Evolutionary conservation across 92 coral and sea anemone species (phyloP).

Genomic region (Palythoa caribaeorum): DNA sequence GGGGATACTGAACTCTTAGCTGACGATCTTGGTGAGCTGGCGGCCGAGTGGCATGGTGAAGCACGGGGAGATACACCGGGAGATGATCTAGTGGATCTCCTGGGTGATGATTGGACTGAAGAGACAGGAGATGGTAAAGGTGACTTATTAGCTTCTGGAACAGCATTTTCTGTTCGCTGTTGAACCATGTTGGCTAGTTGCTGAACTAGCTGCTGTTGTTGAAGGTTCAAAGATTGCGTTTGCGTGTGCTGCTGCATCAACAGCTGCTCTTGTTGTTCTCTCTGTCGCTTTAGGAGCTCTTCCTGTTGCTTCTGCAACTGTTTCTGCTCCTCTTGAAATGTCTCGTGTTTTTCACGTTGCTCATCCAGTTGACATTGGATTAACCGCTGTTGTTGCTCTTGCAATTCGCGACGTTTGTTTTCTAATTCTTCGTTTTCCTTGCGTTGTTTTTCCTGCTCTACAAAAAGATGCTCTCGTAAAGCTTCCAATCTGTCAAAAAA

Average conservation of each 20-base stretch:
- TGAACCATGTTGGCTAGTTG: conserved; percentile 78
- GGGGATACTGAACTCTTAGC: conserved; percentile 54
- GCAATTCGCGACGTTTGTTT: conserved; percentile 68
- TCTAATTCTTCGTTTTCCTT: conserved; percentile 73
- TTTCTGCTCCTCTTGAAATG: conserved; percentile 88
- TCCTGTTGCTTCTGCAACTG: conserved; percentile 92
- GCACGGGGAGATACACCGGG: conserved; percentile 37
- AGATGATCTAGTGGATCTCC: conserved; percentile 60
- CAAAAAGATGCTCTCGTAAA: conserved; percentile 69
- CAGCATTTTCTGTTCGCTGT: conserved; percentile 59
- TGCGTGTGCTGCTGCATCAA: conserved; percentile 89
- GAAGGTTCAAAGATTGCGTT: conserved; percentile 83
- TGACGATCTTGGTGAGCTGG: conserved; percentile 64
- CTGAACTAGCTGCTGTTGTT: conserved; percentile 80
- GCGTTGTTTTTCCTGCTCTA: conserved; percentile 75
- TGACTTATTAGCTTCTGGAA: conserved; percentile 38
- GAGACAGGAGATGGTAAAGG: conserved; percentile 63
- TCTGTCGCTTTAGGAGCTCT: conserved; percentile 83
- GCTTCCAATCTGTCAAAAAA: conserved; percentile 54
- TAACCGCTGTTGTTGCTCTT: conserved; percentile 60
- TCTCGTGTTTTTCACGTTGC: conserved; percentile 75
- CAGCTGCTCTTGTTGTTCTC: conserved; percentile 90
- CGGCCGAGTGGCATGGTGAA: conserved; percentile 53
- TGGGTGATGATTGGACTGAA: conserved; percentile 64
- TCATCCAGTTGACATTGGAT: conserved; percentile 75